Evolutionary conservation across 2,888 invertebrate species (phyloP).

Genomic region (Brassicogethes aeneus): DNA sequence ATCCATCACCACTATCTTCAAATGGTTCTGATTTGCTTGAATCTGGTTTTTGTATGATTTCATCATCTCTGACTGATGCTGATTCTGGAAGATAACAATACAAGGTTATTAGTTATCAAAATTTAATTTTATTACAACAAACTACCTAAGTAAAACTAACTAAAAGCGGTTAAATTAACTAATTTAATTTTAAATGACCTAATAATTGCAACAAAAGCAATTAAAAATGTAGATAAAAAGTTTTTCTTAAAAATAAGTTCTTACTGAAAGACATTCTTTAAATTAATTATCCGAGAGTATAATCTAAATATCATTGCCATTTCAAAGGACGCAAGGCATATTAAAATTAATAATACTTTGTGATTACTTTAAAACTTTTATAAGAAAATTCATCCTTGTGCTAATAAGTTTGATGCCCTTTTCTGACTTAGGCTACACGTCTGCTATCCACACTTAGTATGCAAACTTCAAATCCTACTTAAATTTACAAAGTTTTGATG

Average conservation of each 20-base stretch:
- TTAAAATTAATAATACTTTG: conserved; percentile 34
- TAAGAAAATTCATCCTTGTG: conserved; percentile 20
- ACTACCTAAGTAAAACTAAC: too few species aligned
- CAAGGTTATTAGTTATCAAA: too few species aligned
- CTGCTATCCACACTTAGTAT: conserved; percentile 22
- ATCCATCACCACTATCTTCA: too few species aligned
- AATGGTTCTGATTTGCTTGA: too few species aligned
- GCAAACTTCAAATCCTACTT: conserved; percentile 24
- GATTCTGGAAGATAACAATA: too few species aligned
- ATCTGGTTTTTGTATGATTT: too few species aligned
- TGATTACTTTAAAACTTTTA: conserved; percentile 33
- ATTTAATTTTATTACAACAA: too few species aligned
- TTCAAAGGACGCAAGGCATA: conserved; percentile 25
- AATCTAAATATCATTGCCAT: conserved; percentile 28
- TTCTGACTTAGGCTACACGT: background rate
- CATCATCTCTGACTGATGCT: too few species aligned
- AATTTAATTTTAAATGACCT: too few species aligned
- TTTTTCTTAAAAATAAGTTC: background rate
- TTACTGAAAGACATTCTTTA: conserved; percentile 9
- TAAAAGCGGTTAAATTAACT: too few species aligned
- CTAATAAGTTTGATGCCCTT: conserved; percentile 6
- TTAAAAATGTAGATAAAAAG: background rate
- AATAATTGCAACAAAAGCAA: background rate
- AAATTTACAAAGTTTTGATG: conserved; percentile 20
- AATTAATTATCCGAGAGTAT: conserved; percentile 27